Percentiles rank a stretch among this genome's conserved stretches.
Evolutionary conservation across 2,113 vertebrate species (phyloP).

Genomic region (Elephantulus edwardii): DNA sequence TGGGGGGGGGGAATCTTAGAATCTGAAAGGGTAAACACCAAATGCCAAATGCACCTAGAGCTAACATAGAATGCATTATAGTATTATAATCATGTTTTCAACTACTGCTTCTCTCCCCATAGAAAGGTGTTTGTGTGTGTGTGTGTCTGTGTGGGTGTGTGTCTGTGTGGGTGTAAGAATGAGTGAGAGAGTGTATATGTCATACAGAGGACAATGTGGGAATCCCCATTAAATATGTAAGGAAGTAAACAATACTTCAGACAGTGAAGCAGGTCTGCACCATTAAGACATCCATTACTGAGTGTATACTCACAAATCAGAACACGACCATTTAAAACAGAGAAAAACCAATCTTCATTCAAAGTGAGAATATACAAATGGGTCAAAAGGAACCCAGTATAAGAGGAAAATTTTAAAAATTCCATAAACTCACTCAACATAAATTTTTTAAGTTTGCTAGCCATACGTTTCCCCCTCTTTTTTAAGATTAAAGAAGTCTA

Average conservation of each 20-base stretch:
- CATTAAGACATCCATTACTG: conserved; percentile 84
- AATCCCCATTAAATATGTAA: conserved; percentile 99
- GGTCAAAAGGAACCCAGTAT: conserved; percentile 77
- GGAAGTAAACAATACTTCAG: conserved; percentile 96
- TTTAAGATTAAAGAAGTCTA: conserved; percentile 88
- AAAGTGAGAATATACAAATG: conserved; percentile 87
- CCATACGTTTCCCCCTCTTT: conserved; percentile 66
- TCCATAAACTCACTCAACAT: conserved; percentile 79
- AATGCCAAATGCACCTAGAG: conserved; percentile 77
- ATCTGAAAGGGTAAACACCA: conserved; percentile 75
- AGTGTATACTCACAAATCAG: conserved; percentile 84
- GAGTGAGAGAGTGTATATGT: conserved; percentile 12
- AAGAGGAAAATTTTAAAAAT: conserved; percentile 75
- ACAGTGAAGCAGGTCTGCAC: conserved; percentile 94
- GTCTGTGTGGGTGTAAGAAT: conserved; percentile 28
- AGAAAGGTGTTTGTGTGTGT: conserved; percentile 60
- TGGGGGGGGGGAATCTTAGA: conserved; percentile 75
- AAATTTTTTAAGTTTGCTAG: conserved; percentile 81
- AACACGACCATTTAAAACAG: conserved; percentile 82
- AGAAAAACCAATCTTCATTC: conserved; percentile 71
- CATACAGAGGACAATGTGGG: conserved; percentile 79
- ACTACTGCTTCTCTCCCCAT: conserved; percentile 70
- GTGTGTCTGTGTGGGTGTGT: conserved; percentile 31
- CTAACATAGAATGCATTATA: conserved; percentile 58
- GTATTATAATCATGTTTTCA: conserved; percentile 65